Percentiles rank a stretch among this genome's conserved stretches.
Evolutionary conservation across 2,113 vertebrate genomes (phyloP).

Genomic region (Thamnophis sirtalis): DNA sequence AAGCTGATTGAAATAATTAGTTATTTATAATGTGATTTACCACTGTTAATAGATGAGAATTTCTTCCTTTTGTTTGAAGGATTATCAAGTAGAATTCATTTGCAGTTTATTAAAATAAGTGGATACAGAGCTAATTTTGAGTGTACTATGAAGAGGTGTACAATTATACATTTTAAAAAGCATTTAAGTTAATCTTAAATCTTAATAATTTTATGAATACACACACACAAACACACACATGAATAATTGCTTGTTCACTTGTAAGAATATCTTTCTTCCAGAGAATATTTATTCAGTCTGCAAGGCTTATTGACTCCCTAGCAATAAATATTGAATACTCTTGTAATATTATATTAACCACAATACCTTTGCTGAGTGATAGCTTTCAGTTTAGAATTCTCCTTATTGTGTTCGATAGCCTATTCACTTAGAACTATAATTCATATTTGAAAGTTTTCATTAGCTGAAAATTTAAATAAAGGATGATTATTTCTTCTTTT

Average conservation of each 20-base stretch:
- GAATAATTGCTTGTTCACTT: not conserved
- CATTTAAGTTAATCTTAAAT: not conserved
- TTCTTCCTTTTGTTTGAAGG: not conserved
- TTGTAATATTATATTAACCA: not conserved
- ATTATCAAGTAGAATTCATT: not conserved
- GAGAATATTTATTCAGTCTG: not conserved
- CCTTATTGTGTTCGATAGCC: not conserved
- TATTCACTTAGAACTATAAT: not conserved
- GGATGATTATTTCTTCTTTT: not conserved
- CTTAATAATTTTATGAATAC: not conserved
- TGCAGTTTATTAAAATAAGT: not conserved
- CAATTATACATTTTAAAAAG: not conserved
- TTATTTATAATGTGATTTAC: not conserved
- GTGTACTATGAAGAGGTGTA: not conserved
- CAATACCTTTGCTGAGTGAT: not conserved
- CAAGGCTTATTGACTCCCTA: not conserved
- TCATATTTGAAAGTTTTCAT: not conserved
- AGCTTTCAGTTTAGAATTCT: not conserved
- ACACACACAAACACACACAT: not conserved
- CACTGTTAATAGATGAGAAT: not conserved
- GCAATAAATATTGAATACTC: not conserved
- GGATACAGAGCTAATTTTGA: not conserved
- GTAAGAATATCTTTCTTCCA: not conserved
- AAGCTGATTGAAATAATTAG: not conserved
- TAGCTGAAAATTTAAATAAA: not conserved